Evolutionary conservation across 2,113 vertebrate species (phyloP).

Genomic region (Coturnix japonica): DNA sequence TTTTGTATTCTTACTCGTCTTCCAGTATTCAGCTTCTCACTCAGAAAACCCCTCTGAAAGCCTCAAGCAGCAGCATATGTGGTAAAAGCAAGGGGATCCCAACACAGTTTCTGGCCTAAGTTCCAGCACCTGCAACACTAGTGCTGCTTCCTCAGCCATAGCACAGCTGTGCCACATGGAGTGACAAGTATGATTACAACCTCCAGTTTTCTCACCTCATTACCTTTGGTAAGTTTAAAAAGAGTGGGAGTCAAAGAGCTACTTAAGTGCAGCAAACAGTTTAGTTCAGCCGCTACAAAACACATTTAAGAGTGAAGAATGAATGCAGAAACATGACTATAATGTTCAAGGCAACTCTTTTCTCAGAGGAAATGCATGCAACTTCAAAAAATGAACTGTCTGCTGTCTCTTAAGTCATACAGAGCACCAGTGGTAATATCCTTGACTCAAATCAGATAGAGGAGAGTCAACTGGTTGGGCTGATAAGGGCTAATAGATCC

Average conservation of each 20-base stretch:
- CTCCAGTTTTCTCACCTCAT: neutral
- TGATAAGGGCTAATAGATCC: neutral
- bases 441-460: neutral
- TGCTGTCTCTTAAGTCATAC: neutral
- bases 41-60: neutral
- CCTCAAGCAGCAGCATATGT: neutral
- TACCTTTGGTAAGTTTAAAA: slow-evolving; percentile 37
- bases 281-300: neutral
- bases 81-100: neutral
- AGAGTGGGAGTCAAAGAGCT: neutral
- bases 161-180: neutral
- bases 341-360: neutral
- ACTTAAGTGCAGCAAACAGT: neutral
- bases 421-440: neutral
- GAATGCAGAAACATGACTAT: neutral
- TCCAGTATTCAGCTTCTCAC: neutral
- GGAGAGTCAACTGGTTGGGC: neutral
- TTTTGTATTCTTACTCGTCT: neutral
- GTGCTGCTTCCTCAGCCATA: neutral
- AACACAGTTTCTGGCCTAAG: neutral
- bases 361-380: neutral
- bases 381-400: neutral
- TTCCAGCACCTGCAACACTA: no score
- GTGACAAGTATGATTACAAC: neutral
- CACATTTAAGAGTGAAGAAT: neutral